Evolutionary conservation across 2,888 invertebrate species (phyloP).

Genomic region (Nematopogon swammerdamellus): DNA sequence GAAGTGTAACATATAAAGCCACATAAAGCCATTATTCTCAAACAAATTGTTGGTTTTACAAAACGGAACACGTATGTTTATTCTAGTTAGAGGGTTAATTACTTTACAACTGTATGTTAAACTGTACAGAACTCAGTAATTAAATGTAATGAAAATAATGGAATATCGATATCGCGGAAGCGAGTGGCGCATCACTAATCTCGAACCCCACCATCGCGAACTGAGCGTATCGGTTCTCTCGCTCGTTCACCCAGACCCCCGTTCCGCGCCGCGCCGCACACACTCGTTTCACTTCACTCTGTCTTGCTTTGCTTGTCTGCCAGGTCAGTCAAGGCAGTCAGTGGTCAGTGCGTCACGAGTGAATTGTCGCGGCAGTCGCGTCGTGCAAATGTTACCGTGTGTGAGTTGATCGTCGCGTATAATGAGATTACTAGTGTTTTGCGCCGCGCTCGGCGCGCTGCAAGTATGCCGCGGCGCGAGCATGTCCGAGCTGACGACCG

Average conservation of each 20-base stretch:
- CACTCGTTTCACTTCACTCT: too few species aligned
- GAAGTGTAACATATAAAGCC: too few species aligned
- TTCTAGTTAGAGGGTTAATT: too few species aligned
- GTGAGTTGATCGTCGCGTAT: background rate
- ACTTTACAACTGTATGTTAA: too few species aligned
- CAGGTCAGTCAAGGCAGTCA: too few species aligned
- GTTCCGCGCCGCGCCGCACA: too few species aligned
- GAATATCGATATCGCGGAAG: background rate
- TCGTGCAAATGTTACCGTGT: background rate
- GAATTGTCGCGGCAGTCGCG: background rate
- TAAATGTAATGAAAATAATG: too few species aligned
- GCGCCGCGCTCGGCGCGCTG: background rate
- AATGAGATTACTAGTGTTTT: background rate
- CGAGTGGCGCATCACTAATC: background rate
- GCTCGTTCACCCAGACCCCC: background rate
- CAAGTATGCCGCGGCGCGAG: conserved; percentile 17
- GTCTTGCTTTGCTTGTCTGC: background rate
- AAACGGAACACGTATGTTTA: too few species aligned
- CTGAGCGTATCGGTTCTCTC: background rate
- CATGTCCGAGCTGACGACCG: conserved; percentile 34
- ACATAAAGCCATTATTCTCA: too few species aligned
- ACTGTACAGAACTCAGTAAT: too few species aligned
- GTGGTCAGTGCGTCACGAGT: background rate
- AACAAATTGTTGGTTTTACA: too few species aligned
- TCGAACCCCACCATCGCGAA: background rate